phyloP scores from a whole-genome alignment of 2,888 invertebrate species.

The Scaptomyza polygonia region DNA sequence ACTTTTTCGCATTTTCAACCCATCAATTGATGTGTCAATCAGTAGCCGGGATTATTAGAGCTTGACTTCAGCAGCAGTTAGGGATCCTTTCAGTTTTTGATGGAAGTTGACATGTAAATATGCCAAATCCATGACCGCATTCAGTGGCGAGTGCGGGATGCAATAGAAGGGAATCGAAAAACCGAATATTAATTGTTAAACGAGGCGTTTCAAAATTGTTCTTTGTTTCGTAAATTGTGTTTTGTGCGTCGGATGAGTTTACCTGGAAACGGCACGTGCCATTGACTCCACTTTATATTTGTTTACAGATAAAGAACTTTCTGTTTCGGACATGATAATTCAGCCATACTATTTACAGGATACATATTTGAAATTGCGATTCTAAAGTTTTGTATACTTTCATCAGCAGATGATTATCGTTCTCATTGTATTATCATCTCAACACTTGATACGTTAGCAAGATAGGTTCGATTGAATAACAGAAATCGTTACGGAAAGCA shows the following conservation, averaged over 20 bases:
- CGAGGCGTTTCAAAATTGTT: conserved; percentile 58
- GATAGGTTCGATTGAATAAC: neutral
- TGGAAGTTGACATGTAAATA: conserved; percentile 61
- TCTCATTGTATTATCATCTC: neutral
- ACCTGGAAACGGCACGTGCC: conserved; percentile 60
- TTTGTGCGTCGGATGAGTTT: conserved; percentile 19
- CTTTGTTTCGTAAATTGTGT: conserved; percentile 59
- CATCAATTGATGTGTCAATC: conserved; percentile 40
- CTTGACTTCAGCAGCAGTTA: conserved; percentile 46
- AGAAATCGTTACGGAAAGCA: neutral
- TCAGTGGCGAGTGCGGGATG: neutral
- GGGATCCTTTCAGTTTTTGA: conserved; percentile 37
- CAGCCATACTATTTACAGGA: conserved; percentile 35
- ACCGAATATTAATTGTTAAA: conserved; percentile 62
- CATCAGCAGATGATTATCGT: conserved; percentile 18
- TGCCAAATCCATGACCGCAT: conserved; percentile 60
- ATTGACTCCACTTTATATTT: conserved; percentile 49
- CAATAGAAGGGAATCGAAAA: conserved; percentile 17
- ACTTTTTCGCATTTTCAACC: conserved; percentile 1
- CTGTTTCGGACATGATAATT: conserved; percentile 25
- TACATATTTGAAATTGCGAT: conserved; percentile 1
- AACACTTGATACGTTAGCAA: neutral
- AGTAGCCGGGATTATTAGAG: conserved; percentile 18
- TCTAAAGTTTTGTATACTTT: conserved; percentile 5
- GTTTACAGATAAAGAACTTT: conserved; percentile 17